These are phyloP conservation scores for Percina caprodes DNA, from an alignment of 2,113 vertebrate species.

Conservation along the genomic window DNA sequence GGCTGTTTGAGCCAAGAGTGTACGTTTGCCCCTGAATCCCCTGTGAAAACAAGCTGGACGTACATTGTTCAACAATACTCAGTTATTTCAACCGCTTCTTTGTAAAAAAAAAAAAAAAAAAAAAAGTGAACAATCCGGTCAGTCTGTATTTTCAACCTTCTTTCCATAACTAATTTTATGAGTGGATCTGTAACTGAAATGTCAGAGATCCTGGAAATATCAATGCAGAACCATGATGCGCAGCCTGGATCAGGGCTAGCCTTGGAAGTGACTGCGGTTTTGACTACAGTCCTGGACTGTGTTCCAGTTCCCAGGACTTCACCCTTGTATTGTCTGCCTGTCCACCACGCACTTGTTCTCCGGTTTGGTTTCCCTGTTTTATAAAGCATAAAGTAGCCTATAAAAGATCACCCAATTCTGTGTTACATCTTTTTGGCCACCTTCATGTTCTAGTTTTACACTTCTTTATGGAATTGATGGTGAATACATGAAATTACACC, in stretches of 20 bases:
- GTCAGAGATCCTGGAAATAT: neutral
- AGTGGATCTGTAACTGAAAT: neutral
- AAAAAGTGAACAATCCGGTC: neutral
- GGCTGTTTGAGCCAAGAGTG: neutral
- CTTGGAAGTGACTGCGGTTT: neutral
- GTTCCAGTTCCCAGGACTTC: no score
- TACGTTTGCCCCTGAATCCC: no score
- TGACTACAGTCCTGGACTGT: neutral
- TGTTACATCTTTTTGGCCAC: no score
- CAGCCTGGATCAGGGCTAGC: neutral
- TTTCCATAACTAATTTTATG: neutral
- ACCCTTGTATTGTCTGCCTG: no score
- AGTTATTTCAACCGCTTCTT: neutral
- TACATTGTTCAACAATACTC: neutral
- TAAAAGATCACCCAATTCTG: no score
- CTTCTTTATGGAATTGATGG: no score
- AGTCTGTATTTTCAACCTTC: neutral
- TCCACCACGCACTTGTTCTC: no score
- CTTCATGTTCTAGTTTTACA: no score
- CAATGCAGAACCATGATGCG: neutral
- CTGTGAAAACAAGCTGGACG: neutral
- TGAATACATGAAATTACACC: no score
- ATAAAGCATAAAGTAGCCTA: no score
- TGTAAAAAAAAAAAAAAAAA: neutral
- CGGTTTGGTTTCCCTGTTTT: no score